Base-by-base conservation (phyloP, 2,113 vertebrate genomes). In the Tragelaphus imberbis region DNA sequence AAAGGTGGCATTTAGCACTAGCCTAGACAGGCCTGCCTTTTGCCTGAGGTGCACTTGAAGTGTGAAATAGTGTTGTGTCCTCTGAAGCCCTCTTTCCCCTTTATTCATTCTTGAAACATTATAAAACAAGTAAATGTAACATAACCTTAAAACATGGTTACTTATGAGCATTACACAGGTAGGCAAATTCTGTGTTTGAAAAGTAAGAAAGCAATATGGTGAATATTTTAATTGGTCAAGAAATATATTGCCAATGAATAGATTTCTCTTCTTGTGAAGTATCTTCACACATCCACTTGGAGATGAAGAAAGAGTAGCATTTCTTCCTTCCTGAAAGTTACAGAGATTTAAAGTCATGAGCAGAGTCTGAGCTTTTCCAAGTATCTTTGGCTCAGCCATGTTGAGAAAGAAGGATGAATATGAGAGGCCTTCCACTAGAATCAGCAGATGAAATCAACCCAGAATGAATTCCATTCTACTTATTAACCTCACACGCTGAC, bases 401-500 rank as follows among this genome's bases (percentile, higher is more conserved):
- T 90, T 75, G 44, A 88, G 82, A 91, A 95, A 49, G 36, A 71
- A 90, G 33, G 36, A 49, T 13, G 30, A 59, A 75, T 25, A 19
- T 21, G 55, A 90, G 80, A 94, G n/a, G 88, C 23, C 75, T 91
- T 95, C 65, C 44, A 63, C 63, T 75, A 30, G 75, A 81, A 82
- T 80, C 58, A 68, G 91, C 56, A 92, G 88, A 95, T 91, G 93
- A 95, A 95, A 94, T 94, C 93, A 95, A 90, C 6, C 77, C 93
- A 95, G 82, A 96, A 97, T n/a, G 97, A 97, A 98, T 98, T 98
- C 97, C 90, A 94, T 27, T 44, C 65, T 85, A 93, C 97, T 98
- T 94, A 87, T 95, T 93, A 97, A 95, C 87, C 97, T 98, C 81
- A 96, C 79, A 97, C 82, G 89, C 88, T 95, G 97, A 96, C 90